Conservation (phyloP, 2,113 vertebrate species). For the Anarhynchus alexandrinus region DNA sequence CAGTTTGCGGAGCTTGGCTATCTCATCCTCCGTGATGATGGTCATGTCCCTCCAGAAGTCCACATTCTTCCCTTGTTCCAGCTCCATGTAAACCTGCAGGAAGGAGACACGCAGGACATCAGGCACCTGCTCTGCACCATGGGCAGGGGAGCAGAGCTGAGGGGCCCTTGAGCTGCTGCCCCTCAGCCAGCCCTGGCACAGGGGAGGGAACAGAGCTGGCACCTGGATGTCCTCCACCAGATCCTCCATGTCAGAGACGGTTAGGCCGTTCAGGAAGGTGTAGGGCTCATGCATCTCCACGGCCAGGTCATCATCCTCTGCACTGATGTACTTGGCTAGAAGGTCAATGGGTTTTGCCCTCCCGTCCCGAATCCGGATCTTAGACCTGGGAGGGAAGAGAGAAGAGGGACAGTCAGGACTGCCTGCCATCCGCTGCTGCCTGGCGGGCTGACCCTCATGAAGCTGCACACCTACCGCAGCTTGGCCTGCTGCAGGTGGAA, state of each 20-base stretch:
- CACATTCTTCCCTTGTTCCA: conserved; percentile 96
- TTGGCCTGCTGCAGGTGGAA: conserved; percentile 98
- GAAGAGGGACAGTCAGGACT: not conserved
- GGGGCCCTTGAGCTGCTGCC: not conserved
- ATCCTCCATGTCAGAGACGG: conserved; percentile 95
- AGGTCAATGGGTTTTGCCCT: conserved; percentile 95
- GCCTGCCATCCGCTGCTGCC: not conserved
- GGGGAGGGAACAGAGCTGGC: not conserved
- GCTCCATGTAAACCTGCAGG: conserved; percentile 94
- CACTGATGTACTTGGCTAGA: conserved; percentile 95
- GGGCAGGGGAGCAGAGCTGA: not conserved
- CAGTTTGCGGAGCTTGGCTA: conserved; percentile 92
- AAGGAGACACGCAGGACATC: not conserved
- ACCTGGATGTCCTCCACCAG: conserved; percentile 98
- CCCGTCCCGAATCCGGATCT: conserved; percentile 93
- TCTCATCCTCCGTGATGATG: conserved; percentile 95
- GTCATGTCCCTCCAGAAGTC: conserved; percentile 99
- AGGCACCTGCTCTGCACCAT: fast-evolving
- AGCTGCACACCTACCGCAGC: conserved; percentile 74
- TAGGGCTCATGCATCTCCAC: conserved; percentile 99
- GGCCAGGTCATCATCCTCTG: conserved; percentile 92
- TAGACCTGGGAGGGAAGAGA: conserved; percentile 76
- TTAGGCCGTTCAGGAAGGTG: conserved; percentile 92
- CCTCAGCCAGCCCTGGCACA: not conserved
- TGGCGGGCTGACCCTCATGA: fast-evolving